Base-by-base conservation (phyloP, 2,888 invertebrate species). In the Ephialtes manifestator region DNA sequence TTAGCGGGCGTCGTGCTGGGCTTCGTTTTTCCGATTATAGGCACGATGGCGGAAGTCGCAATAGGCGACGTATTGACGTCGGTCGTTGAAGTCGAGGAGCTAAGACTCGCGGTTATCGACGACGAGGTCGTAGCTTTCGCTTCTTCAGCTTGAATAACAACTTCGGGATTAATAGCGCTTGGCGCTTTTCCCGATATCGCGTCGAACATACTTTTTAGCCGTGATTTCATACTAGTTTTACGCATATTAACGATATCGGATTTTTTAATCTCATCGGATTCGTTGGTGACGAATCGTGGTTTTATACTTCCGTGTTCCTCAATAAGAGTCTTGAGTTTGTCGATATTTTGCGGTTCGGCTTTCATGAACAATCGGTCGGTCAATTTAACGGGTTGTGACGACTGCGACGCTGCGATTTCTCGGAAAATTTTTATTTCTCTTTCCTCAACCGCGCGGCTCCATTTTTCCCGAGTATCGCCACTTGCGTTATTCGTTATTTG, bases 131-230 rank as follows among this genome's bases (percentile, higher is more conserved):
- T 82, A 4, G 84, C 72, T 18, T 85, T 90, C 7, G 91, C 85
- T 79, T 92, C 92, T 63, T 93, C 94, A 0, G 93, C 94, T 83
- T 93, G 92, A 31, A 94, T 94, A 0, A 94, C 93, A 0, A 94
- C 92, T 39, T 93, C 93, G 0, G 93, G 93, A 88, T 93, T 92
- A 7, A 94, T 93, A 86, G 88, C 90, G 43, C 89, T 93, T 3
- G 91, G 80, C 24, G 89, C 90, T 90, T 93, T 93, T 3, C 94
- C 94, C 20, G 93, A 93, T 87, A 94, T 93, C 3, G 94, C 94
- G 81, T 94, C 92, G 39, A 94, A 94, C 94, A 94, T 94, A 60
- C 93, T 94, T 71, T 93, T 92, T 15, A 94, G 87, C 75, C 93
- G 91, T 0, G 91, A 89, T 46, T 91, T 91, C 93, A 94, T 93